A percentile compares a stretch with the other conserved stretches of the same genome.
Conservation (phyloP, 2,797 vertebrate species). For the Lacerta agilis region DNA sequence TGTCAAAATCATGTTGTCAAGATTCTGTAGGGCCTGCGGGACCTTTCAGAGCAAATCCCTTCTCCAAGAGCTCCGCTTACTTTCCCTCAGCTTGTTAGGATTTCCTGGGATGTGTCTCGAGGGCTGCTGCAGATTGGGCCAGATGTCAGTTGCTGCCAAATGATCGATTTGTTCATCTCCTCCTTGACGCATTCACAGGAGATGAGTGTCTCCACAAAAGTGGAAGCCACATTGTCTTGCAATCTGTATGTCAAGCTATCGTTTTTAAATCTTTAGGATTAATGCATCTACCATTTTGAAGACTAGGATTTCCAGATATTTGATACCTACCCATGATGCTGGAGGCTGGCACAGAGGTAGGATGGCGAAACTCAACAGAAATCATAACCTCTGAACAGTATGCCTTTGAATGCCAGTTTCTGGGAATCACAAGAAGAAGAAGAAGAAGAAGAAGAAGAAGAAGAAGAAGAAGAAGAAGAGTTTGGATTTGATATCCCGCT, state of each 20-base stretch:
- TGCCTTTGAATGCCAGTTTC: too few species aligned
- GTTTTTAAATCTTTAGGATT: not conserved
- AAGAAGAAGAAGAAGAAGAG: too few species aligned
- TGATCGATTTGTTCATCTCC: not conserved
- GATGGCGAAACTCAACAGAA: too few species aligned
- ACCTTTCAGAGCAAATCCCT: constrained; percentile 40
- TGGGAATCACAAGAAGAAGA: too few species aligned
- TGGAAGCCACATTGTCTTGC: not conserved
- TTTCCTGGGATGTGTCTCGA: not conserved
- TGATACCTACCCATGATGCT: not conserved
- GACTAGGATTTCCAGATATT: not conserved
- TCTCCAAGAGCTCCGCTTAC: constrained; percentile 16
- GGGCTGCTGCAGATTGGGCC: not conserved
- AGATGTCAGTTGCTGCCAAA: not conserved
- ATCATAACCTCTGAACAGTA: not conserved
- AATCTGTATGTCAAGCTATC: too few species aligned
- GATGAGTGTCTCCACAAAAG: not conserved
- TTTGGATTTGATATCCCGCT: too few species aligned
- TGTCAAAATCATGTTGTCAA: constrained; percentile 63
- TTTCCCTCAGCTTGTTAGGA: not conserved
- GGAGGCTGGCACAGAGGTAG: too few species aligned
- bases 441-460: too few species aligned
- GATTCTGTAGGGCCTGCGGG: constrained; percentile 19
- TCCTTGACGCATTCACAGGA: not conserved
- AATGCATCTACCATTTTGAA: not conserved